Percentiles rank a stretch among this genome's conserved stretches.
phyloP scores from a whole-genome alignment of 2,888 invertebrate genomes.

The Pyralis farinalis region DNA sequence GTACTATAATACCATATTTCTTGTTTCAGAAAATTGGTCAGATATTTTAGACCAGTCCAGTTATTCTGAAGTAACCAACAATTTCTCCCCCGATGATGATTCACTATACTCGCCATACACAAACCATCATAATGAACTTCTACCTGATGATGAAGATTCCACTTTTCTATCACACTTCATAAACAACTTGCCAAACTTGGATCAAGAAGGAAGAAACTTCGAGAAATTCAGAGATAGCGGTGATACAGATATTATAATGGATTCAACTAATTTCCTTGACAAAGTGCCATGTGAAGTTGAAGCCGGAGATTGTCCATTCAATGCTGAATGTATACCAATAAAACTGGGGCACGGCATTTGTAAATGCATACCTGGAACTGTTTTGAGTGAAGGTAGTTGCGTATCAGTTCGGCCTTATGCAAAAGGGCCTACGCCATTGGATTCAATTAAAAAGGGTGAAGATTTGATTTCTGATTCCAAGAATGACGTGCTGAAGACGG shows the following conservation, averaged over 20 bases:
- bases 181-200: conserved; percentile 59
- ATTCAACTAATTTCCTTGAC: conserved; percentile 70
- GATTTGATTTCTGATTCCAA: conserved; percentile 38
- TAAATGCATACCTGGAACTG: conserved; percentile 84
- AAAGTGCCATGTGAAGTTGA: conserved; percentile 83
- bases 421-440: conserved; percentile 59
- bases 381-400: conserved; percentile 59
- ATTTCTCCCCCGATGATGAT: conserved; percentile 67
- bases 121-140: conserved; percentile 47
- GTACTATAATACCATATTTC: too few relatives aligned
- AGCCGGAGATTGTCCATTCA: conserved; percentile 81
- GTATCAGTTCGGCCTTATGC: conserved; percentile 55
- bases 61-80: conserved; percentile 57
- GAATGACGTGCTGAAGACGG: conserved; percentile 39
- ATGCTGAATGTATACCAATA: conserved; percentile 85
- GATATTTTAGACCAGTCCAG: conserved; percentile 70
- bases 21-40: conserved; percentile 69
- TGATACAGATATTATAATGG: conserved; percentile 71
- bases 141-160: conserved; percentile 57
- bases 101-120: conserved; percentile 57
- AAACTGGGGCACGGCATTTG: conserved; percentile 84
- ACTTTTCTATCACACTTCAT: conserved; percentile 61
- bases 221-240: conserved; percentile 60
- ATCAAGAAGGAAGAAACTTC: conserved; percentile 53
- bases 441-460: conserved; percentile 54